Evolutionary conservation across 2,888 invertebrate species (phyloP), one percentile per base, ranked within the genome.

Genomic region (Enchytraeus crypticus): DNA sequence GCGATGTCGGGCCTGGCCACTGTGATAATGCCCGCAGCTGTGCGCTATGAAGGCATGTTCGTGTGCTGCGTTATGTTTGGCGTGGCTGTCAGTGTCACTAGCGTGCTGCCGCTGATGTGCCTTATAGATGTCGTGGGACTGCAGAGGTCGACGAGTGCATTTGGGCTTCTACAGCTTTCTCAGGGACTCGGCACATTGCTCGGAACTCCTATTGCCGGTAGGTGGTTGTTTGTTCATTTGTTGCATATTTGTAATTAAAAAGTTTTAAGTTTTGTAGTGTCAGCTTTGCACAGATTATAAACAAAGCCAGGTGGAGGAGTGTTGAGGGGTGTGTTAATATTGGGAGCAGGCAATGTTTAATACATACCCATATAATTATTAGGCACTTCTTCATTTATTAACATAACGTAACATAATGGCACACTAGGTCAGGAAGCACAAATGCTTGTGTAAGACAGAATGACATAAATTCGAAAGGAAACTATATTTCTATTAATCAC

Each of bases 161-260:
- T 92, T 73, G 92, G 92, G 0, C 79, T 92, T 69, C 77, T 91
- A 71, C 81, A 90, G 71, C 82, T 92, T 33, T 88, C 89, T 21
- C 91, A 92, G 78, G 92, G 92, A 3, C 79, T 91, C 32, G 90
- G 89, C 1, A 91, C 90, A 76, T 83, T 92, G 27, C 81, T 90
- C 67, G 92, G 92, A 53, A 91, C 92, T 23, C 89, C 91, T 0
- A 74, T 92, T 21, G 90, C 88, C 70, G 92, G 92, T 89, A 76
- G 33, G 33, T 51, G 43, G 8, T 21, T 38, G 0, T 23, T 21
- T 14, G 51, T 53, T 21, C 38, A 8, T 29, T 23, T 11, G 8
- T 27, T 18, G 32, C 23, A 14, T 53, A n/a, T 30, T 32, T n/a
- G 14, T 11, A 23, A 21, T 49, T 49, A 18, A 49, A 27, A 47